Evolutionary conservation across 35 echinoderm and acorn worm genomes (phyloP), one percentile per base, ranked within the genome.

Genomic region (Acanthaster planci): DNA sequence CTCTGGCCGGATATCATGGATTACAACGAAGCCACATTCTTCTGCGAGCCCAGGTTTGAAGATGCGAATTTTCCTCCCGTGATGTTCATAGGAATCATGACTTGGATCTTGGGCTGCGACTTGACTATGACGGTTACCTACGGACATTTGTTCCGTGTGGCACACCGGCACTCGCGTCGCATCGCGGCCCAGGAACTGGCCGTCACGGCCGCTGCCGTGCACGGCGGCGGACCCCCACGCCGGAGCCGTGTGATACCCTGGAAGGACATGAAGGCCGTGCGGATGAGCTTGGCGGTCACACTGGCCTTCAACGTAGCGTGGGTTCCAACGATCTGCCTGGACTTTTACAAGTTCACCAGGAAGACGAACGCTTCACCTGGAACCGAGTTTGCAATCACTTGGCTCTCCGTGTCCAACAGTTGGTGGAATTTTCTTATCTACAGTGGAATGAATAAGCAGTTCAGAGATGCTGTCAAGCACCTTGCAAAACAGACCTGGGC

Each of bases 401-500:
- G 79, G 79, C 32, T 82, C 19, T 47, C 79, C 17, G 19, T 82
- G 34, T 82, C 79, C 1, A 82, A 82, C 26, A 82, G 79, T 54
- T 82, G 79, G 79, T 82, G 79, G 79, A 82, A 82, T 26, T 47
- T 82, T 26, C n/a, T 82, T 22, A 82, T 82, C 37, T 82, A 82
- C 56, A 59, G 56, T 14, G 19, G 56, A n/a, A 17, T 59, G 56
- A 59, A 59, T 26, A 59, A 59, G 27, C 56, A 59, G 27, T 59
- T 59, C 27, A 18, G 56, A 8, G 16, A 21, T 17, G 56, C 56
- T 26, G 56, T 26, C 19, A 59, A 59, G 56, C 56, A 59, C 3
- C 4, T 59, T 59, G 56, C 19, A 2, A 7, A 59, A 26, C 56
- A 26, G 19, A 18, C 27, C 56, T 59, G 19, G 56, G 56, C 56